Base-by-base conservation (phyloP, 1,140 invertebrate genomes). In the Bombus affinis region DNA sequence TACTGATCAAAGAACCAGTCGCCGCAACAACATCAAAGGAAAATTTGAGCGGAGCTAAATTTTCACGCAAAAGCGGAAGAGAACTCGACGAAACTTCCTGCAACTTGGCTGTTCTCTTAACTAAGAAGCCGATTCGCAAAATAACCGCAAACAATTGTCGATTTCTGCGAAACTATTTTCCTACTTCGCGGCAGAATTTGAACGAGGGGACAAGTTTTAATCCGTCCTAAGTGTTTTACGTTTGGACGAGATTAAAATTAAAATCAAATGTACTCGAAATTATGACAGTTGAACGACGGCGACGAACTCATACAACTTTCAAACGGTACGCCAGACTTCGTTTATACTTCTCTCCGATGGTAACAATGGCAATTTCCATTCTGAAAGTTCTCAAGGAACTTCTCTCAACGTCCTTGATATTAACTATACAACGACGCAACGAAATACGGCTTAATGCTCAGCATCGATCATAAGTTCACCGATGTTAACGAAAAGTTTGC, bases 401-500 rank as follows among this genome's bases (percentile, higher is more conserved):
- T 57, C 47, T 80, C 47, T 65, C 35, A 44, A 71, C 70, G 68
- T 84, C 39, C 47, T 72, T 72, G 62, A 84, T 72, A 84, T 80
- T 85, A 85, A 80, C 77, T 57, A 72, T 47, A 42, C 13, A 47
- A 42, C n/a, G 65, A 35, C 44, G 37, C 65, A 37, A 59, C 62
- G 42, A 84, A 83, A 81, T 80, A 81, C 57, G 35, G 42, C 37
- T 70, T 59, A 73, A 76, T 62, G 68, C 65, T 75, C 37, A 44
- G 70, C 81, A 90, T 89, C 85, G 85, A 89, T 89, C 77, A 85
- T 75, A 86, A 75, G 66, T 44, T 39, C 42, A 32, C 6, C 59
- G 62, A 39, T 42, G 81, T 47, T 82, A 89, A 80, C 88, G 66
- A 85, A 85, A 87, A 89, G 86, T 90, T 87, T 76, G 35, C 32